phyloP scores from a whole-genome alignment of 2,113 vertebrate species.

The Cheirogaleus medius region DNA sequence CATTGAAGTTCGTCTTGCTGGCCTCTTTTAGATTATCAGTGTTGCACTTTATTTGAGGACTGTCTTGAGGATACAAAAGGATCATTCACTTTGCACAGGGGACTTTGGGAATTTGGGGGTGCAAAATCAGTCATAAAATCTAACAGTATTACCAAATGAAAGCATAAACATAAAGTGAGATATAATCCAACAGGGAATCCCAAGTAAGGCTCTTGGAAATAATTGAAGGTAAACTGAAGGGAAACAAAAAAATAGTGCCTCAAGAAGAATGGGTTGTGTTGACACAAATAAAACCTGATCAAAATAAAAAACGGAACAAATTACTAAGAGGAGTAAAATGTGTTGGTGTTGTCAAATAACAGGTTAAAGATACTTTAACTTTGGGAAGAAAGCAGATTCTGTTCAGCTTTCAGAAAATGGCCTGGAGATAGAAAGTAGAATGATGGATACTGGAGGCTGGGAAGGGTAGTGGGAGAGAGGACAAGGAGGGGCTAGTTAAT shows the following conservation, averaged over 20 bases:
- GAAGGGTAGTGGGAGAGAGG: too few relatives aligned
- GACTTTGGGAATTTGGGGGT: neutral
- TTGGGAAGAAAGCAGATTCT: neutral
- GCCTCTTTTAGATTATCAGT: neutral
- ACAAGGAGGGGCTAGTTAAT: too few relatives aligned
- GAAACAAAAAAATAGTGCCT: neutral
- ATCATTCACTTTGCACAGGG: neutral
- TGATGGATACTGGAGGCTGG: neutral
- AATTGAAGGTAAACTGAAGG: neutral
- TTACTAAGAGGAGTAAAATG: neutral
- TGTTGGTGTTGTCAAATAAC: neutral
- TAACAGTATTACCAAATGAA: neutral
- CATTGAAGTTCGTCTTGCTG: neutral
- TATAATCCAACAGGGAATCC: neutral
- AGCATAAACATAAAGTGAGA: constrained; percentile 13
- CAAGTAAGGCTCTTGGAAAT: neutral
- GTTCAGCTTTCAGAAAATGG: neutral
- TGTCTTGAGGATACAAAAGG: constrained; percentile 1
- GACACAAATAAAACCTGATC: neutral
- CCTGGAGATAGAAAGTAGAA: neutral
- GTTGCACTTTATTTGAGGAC: neutral
- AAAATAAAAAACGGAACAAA: neutral
- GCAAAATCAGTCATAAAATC: neutral
- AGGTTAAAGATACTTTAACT: neutral
- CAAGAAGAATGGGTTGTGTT: neutral